phyloP scores from a whole-genome alignment of 2,888 invertebrate genomes.

The Heliconius cydno region DNA sequence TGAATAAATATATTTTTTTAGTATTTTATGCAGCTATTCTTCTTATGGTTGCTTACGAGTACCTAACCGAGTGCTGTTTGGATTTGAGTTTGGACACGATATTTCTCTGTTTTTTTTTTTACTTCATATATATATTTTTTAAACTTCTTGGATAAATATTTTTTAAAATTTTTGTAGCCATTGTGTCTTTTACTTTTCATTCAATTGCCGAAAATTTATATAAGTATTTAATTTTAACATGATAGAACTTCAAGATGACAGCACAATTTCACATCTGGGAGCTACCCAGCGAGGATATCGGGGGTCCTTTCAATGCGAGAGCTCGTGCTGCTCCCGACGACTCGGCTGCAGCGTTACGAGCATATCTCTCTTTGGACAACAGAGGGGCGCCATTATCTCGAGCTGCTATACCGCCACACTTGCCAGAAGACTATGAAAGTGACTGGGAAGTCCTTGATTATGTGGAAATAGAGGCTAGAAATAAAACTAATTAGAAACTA shows the following conservation, averaged over 20 bases:
- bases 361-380: constrained; percentile 85
- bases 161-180: too few relatives aligned
- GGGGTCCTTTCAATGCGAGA: constrained; percentile 86
- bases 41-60: background rate
- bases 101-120: background rate
- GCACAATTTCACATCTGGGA: constrained; percentile 81
- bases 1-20: background rate
- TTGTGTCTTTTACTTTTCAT: too few relatives aligned
- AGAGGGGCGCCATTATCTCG: constrained; percentile 85
- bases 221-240: background rate
- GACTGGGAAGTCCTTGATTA: constrained; percentile 88
- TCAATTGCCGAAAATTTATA: background rate
- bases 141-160: too few relatives aligned
- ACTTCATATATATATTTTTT: too few relatives aligned
- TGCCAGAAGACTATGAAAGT: constrained; percentile 79
- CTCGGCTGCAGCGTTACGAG: constrained; percentile 78
- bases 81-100: background rate
- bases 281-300: constrained; percentile 81
- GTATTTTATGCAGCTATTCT: background rate
- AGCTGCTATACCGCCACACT: constrained; percentile 78
- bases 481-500: constrained; percentile 35
- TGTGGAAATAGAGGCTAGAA: constrained; percentile 77
- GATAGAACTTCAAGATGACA: constrained; percentile 84
- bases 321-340: constrained; percentile 68
- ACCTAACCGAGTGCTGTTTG: too few relatives aligned